Conservation (phyloP, 1,140 invertebrate genomes). For the honey bee (Apis mellifera) region Amel_HAv3.1 CM009936.2:17096501-17097000, state of each 20-base stretch:
- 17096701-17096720: neutral
- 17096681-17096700: neutral
- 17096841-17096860: neutral
- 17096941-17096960: conserved; percentile 27
- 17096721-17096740: neutral
- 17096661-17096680: conserved; percentile 46
- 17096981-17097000: conserved; percentile 42
- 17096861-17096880: neutral
- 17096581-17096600: conserved; percentile 65
- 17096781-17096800: neutral
- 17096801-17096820: neutral
- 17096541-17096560: conserved; percentile 80
- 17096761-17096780: too few species aligned
- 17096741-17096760: neutral
- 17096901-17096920: conserved; percentile 48
- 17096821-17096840: neutral
- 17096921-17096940: conserved; percentile 43
- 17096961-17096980: conserved; percentile 16
- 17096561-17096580: conserved; percentile 75
- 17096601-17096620: conserved; percentile 65
- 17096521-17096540: conserved; percentile 80
- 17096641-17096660: conserved; percentile 59
- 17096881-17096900: conserved; percentile 13
- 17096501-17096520: conserved; percentile 79
- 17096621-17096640: conserved; percentile 37